phyloP scores from a whole-genome alignment of 2,888 invertebrate genomes.

The Phaedon cochleariae region DNA sequence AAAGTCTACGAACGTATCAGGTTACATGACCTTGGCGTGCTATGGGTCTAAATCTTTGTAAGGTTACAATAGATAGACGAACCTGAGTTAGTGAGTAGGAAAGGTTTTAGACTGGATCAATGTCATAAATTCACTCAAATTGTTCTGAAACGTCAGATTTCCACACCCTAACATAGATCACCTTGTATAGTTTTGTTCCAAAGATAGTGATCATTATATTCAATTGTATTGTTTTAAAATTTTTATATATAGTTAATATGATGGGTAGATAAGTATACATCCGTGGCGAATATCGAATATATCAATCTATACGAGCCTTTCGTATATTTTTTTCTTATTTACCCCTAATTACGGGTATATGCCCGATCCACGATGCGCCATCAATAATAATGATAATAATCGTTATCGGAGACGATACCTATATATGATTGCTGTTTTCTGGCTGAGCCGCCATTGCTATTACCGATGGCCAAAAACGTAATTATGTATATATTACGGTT shows the following conservation, averaged over 20 bases:
- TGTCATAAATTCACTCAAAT: too few relatives aligned
- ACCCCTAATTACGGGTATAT: slow-evolving; percentile 1
- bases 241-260: background rate
- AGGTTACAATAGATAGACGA: too few relatives aligned
- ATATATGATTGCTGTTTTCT: slow-evolving; percentile 35
- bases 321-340: background rate
- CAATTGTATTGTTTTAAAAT: background rate
- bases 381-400: slow-evolving; percentile 33
- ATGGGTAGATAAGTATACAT: background rate
- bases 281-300: background rate
- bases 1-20: too few relatives aligned
- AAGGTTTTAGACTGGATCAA: too few relatives aligned
- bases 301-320: background rate
- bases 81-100: too few relatives aligned
- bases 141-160: too few relatives aligned
- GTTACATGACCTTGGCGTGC: too few relatives aligned
- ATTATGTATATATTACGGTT: slow-evolving; percentile 48
- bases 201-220: background rate
- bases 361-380: background rate
- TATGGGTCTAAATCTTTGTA: too few relatives aligned
- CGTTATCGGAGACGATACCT: slow-evolving; percentile 33
- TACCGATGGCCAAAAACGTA: slow-evolving; percentile 39
- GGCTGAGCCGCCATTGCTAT: slow-evolving; percentile 30
- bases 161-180: too few relatives aligned
- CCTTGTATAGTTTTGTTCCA: too few relatives aligned